Evolutionary conservation across 2,888 invertebrate species (phyloP), one percentile per base, ranked within the genome.

Genomic region (Eupithecia pulchellata): DNA sequence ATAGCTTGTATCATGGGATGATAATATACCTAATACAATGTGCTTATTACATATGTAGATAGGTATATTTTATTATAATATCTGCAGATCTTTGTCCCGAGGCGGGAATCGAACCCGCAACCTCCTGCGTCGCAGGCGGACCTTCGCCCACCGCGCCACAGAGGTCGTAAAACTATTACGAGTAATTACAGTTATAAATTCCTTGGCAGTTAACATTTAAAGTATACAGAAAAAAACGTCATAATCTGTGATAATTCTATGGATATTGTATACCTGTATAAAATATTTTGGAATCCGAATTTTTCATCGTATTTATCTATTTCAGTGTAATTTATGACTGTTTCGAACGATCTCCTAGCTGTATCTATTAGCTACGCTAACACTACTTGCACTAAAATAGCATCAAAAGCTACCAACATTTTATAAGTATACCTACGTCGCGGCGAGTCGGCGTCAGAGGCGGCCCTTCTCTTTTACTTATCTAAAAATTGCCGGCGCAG

Each of bases 401-500:
- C 36, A 63, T 39, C 60, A 60, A 29, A 77, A 32, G 29, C n/a
- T 9, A 30, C 30, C 39, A 25, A 69, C 60, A 60, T 64, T 69
- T 64, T 42, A 69, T 58, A 58, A 36, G 47, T 34, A 13, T 60
- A 60, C 55, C 30, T 55, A 55, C n/a, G n/a, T n/a, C n/a, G n/a
- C n/a, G n/a, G n/a, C n/a, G n/a, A n/a, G n/a, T n/a, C 42, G 9
- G 42, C 42, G n/a, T 52, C 52, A 72, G 68, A 77, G 76, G 76
- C 74, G 71, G 78, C 80, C 81, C 82, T 82, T 82, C 80, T 82
- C 81, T 84, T 84, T 80, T 83, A 86, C 85, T 88, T 89, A 88
- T 89, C 88, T 87, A 83, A 87, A 89, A 90, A 89, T 84, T 88
- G 90, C 86, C 84, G 78, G 81, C 87, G 85, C 81, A 78, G 85